phyloP scores from a whole-genome alignment of 2,888 invertebrate genomes.

The Drosophila nr. fundita region DNA sequence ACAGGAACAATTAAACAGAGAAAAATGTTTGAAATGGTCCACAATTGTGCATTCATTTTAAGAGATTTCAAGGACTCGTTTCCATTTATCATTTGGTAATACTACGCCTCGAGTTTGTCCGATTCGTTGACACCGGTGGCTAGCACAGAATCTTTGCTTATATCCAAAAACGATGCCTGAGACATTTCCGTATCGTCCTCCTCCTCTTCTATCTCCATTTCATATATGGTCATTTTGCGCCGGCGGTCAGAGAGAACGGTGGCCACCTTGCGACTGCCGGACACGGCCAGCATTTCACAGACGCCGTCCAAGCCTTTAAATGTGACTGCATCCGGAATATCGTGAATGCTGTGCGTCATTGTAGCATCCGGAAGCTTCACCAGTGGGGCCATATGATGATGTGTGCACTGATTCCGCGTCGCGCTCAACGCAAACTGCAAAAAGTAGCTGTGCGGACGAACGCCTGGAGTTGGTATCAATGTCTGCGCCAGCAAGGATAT shows the following conservation, averaged over 20 bases:
- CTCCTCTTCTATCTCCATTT: constrained; percentile 96
- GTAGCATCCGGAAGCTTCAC: constrained; percentile 75
- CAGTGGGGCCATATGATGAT: constrained; percentile 71
- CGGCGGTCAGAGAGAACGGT: constrained; percentile 92
- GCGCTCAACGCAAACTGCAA: constrained; percentile 85
- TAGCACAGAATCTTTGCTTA: constrained; percentile 82
- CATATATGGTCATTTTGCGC: constrained; percentile 93
- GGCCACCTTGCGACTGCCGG: constrained; percentile 91
- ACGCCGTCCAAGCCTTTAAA: constrained; percentile 88
- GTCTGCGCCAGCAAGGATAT: constrained; percentile 90
- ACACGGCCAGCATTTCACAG: constrained; percentile 91
- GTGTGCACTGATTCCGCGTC: constrained; percentile 84
- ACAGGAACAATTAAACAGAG: constrained; percentile 3
- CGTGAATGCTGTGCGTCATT: constrained; percentile 86
- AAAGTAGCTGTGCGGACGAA: constrained; percentile 85
- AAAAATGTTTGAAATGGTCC: background rate
- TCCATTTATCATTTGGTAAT: background rate
- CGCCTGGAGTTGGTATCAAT: constrained; percentile 84
- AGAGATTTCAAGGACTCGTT: background rate
- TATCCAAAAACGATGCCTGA: constrained; percentile 82
- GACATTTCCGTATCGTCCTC: constrained; percentile 91
- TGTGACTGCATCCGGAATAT: constrained; percentile 85
- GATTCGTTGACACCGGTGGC: constrained; percentile 37
- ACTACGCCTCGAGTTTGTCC: constrained; percentile 34
- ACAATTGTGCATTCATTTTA: background rate